Evolutionary conservation across 2,113 vertebrate genomes (phyloP), one percentile per base, ranked within the genome.

Genomic region (Mus spicilegus): DNA sequence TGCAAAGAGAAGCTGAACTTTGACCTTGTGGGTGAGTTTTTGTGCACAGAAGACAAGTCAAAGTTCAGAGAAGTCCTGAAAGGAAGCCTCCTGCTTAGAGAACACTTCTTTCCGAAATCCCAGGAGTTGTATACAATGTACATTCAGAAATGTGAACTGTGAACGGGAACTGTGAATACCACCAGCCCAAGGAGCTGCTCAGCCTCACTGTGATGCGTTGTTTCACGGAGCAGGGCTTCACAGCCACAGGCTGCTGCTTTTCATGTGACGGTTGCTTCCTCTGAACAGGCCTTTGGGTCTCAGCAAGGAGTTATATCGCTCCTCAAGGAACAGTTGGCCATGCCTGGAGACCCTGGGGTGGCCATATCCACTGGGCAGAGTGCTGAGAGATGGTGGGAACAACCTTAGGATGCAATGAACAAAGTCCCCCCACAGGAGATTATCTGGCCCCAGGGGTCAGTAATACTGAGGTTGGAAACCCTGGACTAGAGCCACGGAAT

Each of bases 41-140:
- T 33, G 30, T 22, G 6, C 16, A 7, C 7, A 4, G 3, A 8
- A 24, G 28, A 78, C 20, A 42, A 17, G 73, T 3, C 12, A 33
- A 82, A 78, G 91, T 87, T 75, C 69, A 20, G 91, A 61, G 56
- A 67, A 78, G 61, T 26, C 67, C 93, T 22, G 30, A 16, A 24
- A 70, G 0, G 33, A 63, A 46, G 77, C 22, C 87, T 22, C 19
- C 16, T 26, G 14, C 3, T 76, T 90, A 58, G 12, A 67, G 39
- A 46, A 5, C 20, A 36, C 12, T 36, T 61, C 46, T 13, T n/a
- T 28, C 9, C 11, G 1, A 0, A 2, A 51, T 70, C 61, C 2
- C 7, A 8, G 54, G 39, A 9, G 11, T 9, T 0, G 0, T 28
- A 26, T 1, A 36, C 3, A 2, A 20, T 0, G 24, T 19, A 9